These are phyloP conservation scores for Eira barbara DNA, from an alignment of 2,113 vertebrate genomes.

Conservation along the genomic window DNA sequence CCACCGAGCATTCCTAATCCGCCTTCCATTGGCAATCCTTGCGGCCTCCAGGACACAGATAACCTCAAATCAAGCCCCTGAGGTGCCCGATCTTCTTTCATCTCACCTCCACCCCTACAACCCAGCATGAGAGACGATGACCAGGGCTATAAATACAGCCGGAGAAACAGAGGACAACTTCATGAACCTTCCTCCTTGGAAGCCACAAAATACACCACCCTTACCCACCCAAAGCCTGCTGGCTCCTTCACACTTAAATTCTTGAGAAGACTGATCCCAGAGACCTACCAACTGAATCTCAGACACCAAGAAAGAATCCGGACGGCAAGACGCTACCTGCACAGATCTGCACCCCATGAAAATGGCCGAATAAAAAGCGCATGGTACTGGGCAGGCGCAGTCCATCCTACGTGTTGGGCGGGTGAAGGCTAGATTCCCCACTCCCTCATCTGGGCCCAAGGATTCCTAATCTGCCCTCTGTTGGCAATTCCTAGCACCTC, in stretches of 20 bases:
- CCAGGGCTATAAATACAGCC: rapidly evolving
- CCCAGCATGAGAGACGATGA: background rate
- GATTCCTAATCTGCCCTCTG: too few species aligned
- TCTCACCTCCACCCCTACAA: background rate
- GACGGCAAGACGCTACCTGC: too few species aligned
- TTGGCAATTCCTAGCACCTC: too few species aligned
- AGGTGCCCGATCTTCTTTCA: background rate
- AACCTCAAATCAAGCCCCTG: too few species aligned
- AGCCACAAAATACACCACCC: background rate
- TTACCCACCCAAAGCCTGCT: background rate
- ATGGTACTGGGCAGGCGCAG: background rate
- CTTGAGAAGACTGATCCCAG: rapidly evolving
- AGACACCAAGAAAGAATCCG: background rate
- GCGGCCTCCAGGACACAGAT: too few species aligned
- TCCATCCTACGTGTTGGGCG: too few species aligned
- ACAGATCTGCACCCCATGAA: background rate
- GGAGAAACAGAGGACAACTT: too few species aligned
- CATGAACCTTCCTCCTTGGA: background rate
- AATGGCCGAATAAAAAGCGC: rapidly evolving
- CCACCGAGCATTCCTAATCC: background rate
- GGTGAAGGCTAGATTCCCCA: too few species aligned
- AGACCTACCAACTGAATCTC: background rate
- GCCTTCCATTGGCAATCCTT: too few species aligned
- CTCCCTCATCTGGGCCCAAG: too few species aligned
- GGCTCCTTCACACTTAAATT: background rate